phyloP scores from a whole-genome alignment of 2,113 vertebrate genomes.

The Phyllopteryx taeniolatus region DNA sequence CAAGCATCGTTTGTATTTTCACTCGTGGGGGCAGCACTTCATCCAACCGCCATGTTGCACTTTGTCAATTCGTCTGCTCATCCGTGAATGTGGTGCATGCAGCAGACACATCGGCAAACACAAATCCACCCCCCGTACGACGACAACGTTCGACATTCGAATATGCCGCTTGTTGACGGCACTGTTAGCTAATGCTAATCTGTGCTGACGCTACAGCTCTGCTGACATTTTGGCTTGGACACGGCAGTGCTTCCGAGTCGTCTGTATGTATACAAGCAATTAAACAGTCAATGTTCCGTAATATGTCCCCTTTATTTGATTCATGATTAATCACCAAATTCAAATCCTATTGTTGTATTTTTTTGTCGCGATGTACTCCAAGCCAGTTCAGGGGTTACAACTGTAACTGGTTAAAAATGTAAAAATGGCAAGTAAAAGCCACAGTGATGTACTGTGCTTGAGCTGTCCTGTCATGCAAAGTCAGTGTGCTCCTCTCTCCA shows the following conservation, averaged over 20 bases:
- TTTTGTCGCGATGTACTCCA: no score
- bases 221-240: background rate
- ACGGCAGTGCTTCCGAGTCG: no score
- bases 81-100: background rate
- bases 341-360: background rate
- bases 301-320: conserved; percentile 1
- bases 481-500: conserved; percentile 42
- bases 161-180: background rate
- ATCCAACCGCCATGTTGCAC: background rate
- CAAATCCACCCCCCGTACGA: background rate
- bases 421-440: conserved; percentile 14
- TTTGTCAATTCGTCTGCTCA: background rate
- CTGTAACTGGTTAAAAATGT: background rate
- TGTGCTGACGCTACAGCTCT: background rate
- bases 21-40: background rate
- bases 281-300: background rate
- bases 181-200: background rate
- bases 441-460: background rate
- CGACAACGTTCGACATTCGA: background rate
- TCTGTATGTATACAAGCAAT: no score
- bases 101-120: background rate
- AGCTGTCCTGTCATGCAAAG: conserved; percentile 2
- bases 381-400: no score
- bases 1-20: background rate
- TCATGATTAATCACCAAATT: background rate